These are phyloP conservation scores for Agonum fuliginosum DNA, from an alignment of 2,888 invertebrate genomes.

Conservation along the genomic window DNA sequence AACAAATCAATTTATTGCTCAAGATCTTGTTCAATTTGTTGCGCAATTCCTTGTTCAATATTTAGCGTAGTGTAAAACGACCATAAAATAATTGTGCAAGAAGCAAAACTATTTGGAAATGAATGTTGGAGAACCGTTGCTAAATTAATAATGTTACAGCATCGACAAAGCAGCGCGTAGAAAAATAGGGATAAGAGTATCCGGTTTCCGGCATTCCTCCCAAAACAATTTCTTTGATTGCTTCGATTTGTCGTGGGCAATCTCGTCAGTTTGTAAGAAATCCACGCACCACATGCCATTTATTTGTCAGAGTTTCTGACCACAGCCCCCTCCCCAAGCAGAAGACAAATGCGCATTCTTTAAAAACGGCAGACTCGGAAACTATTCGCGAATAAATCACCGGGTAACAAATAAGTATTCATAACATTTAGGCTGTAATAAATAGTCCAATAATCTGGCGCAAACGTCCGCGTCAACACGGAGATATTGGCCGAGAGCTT, in stretches of 20 bases:
- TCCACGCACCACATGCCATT: constrained; percentile 38
- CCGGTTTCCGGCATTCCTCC: background rate
- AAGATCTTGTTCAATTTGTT: too few species aligned
- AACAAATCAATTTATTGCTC: too few species aligned
- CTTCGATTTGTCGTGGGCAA: constrained; percentile 31
- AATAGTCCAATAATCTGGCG: constrained; percentile 59
- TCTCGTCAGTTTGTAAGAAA: constrained; percentile 33
- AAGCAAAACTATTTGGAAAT: too few species aligned
- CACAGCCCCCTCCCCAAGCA: background rate
- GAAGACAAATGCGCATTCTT: constrained; percentile 40
- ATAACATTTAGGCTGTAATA: constrained; percentile 55
- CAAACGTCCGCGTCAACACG: constrained; percentile 41
- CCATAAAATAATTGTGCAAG: too few species aligned
- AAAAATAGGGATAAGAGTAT: constrained; percentile 15
- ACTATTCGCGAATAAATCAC: constrained; percentile 45
- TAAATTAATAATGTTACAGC: too few species aligned
- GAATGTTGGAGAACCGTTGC: too few species aligned
- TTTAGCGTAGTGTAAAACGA: too few species aligned
- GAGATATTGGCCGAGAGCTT: constrained; percentile 45
- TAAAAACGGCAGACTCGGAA: constrained; percentile 11
- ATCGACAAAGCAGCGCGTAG: too few species aligned
- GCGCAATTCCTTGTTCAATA: too few species aligned
- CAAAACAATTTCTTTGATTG: constrained; percentile 44
- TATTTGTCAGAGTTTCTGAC: constrained; percentile 29
- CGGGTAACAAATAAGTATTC: constrained; percentile 52